Conservation (phyloP, 1,140 invertebrate genomes). For the Plutomurus gul region DNA sequence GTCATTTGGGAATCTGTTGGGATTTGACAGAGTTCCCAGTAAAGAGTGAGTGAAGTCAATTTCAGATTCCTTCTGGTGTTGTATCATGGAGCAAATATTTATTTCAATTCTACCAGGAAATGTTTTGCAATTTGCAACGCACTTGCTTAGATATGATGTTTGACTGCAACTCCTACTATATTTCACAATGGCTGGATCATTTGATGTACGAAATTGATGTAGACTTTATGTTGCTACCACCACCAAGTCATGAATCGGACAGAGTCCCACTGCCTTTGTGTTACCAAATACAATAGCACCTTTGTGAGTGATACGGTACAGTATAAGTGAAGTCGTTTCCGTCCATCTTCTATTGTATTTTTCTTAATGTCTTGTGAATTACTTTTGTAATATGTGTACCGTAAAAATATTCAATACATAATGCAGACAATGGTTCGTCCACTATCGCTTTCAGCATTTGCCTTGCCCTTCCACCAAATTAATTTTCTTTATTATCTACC, state of each 20-base stretch:
- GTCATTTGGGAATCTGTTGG: not conserved
- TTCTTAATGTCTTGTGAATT: conserved; percentile 3
- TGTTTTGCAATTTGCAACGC: not conserved
- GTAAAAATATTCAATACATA: not conserved
- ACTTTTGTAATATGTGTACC: not conserved
- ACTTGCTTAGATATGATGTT: not conserved
- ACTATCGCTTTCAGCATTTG: conserved; percentile 8
- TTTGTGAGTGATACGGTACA: too few relatives aligned
- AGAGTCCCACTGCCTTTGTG: too few relatives aligned
- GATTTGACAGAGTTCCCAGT: not conserved
- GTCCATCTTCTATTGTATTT: too few relatives aligned
- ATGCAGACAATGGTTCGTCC: too few relatives aligned
- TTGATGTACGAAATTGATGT: not conserved
- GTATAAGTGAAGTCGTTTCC: too few relatives aligned
- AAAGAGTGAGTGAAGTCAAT: not conserved
- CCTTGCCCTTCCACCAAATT: conserved; percentile 18
- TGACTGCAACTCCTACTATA: not conserved
- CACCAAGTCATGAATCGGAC: too few relatives aligned
- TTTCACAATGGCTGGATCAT: not conserved
- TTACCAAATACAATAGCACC: too few relatives aligned
- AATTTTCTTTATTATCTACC: conserved; percentile 11
- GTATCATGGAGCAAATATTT: not conserved
- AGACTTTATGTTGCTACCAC: too few relatives aligned
- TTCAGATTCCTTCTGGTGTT: not conserved
- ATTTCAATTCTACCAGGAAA: not conserved